These are phyloP conservation scores for Xiphorhynchus elegans DNA, from an alignment of 2,113 vertebrate species.

Conservation along the genomic window DNA sequence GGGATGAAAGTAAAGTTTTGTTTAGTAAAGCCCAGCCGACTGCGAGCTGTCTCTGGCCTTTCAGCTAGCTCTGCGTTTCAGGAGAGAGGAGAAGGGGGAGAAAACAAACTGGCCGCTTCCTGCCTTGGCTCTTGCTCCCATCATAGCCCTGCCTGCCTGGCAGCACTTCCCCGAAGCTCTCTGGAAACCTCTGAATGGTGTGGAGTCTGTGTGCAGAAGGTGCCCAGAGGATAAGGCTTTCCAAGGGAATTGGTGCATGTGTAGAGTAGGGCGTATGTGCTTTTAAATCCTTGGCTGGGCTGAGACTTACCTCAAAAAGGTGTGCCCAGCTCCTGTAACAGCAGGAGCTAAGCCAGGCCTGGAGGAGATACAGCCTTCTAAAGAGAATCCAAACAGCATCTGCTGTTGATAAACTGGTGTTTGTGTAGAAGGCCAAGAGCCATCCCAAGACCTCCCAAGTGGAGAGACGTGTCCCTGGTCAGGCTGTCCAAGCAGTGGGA, in stretches of 20 bases:
- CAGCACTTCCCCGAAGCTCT: background rate
- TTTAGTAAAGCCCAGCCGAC: constrained; percentile 27
- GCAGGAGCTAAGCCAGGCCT: background rate
- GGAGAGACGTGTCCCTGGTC: background rate
- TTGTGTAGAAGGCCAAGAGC: constrained; percentile 1
- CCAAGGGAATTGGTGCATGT: background rate
- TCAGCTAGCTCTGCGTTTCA: background rate
- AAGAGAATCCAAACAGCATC: background rate
- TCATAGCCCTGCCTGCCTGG: background rate
- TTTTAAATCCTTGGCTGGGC: background rate
- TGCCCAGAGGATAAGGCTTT: background rate
- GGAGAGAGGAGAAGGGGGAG: constrained; percentile 38
- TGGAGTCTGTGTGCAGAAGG: background rate
- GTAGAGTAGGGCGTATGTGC: background rate
- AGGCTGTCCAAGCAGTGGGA: background rate
- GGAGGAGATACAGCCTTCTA: background rate
- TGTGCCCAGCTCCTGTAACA: background rate
- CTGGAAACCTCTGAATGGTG: background rate
- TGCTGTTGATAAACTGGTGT: background rate
- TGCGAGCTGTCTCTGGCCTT: constrained; percentile 49
- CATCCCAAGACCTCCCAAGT: constrained; percentile 20
- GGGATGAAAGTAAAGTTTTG: constrained; percentile 78
- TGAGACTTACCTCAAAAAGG: background rate
- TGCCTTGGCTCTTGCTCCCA: constrained; percentile 30
- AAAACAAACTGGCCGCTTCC: constrained; percentile 47